A percentile compares a stretch with the other conserved stretches of the same genome.
These are phyloP conservation scores for Tupaia chinensis DNA, from an alignment of 2,113 vertebrate genomes.

Conservation along the genomic window DNA sequence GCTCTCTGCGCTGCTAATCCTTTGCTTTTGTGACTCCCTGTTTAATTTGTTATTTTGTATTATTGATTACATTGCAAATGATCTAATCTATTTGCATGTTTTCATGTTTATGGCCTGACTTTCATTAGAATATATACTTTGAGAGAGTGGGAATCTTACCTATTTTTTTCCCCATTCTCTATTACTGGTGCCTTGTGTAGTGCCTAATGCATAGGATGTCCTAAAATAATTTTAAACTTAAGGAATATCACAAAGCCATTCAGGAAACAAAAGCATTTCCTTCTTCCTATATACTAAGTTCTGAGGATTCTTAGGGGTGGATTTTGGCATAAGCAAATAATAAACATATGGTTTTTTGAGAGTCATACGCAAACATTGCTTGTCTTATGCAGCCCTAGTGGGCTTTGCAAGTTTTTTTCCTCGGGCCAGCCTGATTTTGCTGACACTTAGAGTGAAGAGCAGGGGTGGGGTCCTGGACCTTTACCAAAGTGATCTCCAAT, in stretches of 20 bases:
- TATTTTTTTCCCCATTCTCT: background rate
- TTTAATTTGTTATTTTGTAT: slow-evolving; percentile 38
- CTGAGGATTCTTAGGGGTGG: background rate
- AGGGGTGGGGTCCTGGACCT: background rate
- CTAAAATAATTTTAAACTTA: slow-evolving; percentile 19
- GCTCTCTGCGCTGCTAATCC: slow-evolving; percentile 7
- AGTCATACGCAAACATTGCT: background rate
- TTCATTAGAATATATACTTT: slow-evolving; percentile 58
- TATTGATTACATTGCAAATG: slow-evolving; percentile 39
- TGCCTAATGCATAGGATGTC: background rate
- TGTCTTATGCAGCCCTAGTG: background rate
- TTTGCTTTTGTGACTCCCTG: slow-evolving; percentile 46
- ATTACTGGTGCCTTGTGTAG: background rate
- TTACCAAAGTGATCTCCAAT: background rate
- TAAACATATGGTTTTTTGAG: background rate
- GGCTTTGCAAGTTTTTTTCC: background rate
- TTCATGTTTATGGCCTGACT: slow-evolving; percentile 58
- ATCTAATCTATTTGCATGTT: slow-evolving; percentile 64
- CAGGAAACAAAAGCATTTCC: background rate
- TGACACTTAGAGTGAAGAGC: background rate
- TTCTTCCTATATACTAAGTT: background rate
- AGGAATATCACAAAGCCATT: background rate
- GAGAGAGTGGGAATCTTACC: slow-evolving; percentile 30
- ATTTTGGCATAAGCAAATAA: background rate
- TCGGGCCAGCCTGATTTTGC: background rate